phyloP scores from a whole-genome alignment of 2,113 vertebrate species.

The Gobio gobio region DNA sequence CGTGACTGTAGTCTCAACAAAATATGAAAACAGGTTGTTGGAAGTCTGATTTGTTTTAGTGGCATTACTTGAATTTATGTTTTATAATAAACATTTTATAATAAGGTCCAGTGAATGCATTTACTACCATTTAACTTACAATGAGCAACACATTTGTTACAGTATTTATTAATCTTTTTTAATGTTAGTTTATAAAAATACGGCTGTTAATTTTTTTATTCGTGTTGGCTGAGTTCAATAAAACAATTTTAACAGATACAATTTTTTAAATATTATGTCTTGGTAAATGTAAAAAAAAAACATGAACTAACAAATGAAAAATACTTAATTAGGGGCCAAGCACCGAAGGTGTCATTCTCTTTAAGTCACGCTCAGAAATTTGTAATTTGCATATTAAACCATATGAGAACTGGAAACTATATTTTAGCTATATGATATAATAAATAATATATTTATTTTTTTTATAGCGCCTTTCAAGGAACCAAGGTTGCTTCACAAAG shows the following conservation, averaged over 20 bases:
- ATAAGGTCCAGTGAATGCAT: not conserved
- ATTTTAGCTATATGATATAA: no score
- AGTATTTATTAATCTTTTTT: not conserved
- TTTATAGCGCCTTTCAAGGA: no score
- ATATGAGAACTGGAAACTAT: not conserved
- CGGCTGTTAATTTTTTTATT: not conserved
- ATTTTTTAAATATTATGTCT: not conserved
- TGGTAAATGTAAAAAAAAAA: not conserved
- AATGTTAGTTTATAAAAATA: not conserved
- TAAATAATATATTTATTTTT: no score
- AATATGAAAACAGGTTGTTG: not conserved
- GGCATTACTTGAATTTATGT: not conserved
- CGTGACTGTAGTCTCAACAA: not conserved
- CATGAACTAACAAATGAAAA: no score
- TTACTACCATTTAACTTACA: not conserved
- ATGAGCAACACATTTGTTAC: not conserved
- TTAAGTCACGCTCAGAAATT: no score
- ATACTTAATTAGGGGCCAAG: no score
- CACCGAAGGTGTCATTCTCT: no score
- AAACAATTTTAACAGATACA: not conserved
- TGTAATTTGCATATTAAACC: no score
- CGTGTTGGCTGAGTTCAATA: no score
- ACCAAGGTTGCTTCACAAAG: no score
- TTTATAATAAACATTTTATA: not conserved
- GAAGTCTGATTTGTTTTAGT: not conserved